Conservation (phyloP, 2,888 invertebrate species). For the Sycophila texana region DNA sequence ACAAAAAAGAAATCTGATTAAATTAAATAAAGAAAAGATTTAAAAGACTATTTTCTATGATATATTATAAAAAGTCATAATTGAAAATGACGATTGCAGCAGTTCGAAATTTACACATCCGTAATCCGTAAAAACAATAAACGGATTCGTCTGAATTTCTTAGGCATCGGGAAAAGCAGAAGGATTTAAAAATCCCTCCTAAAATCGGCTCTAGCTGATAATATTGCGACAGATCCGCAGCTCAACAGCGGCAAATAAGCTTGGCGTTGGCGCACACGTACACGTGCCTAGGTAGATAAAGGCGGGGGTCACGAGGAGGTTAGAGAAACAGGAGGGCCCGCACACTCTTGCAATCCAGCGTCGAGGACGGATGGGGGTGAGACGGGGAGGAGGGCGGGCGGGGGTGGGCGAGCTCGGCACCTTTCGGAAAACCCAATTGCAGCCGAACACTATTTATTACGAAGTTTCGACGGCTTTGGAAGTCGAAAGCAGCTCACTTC, state of each 20-base stretch:
- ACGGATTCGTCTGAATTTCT: too few species aligned
- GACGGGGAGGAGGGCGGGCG: slow-evolving; percentile 36
- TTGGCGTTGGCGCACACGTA: not conserved
- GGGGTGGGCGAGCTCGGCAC: slow-evolving; percentile 43
- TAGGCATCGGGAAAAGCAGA: too few species aligned
- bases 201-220: slow-evolving; percentile 8
- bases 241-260: slow-evolving; percentile 29
- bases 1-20: too few species aligned
- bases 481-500: slow-evolving; percentile 74
- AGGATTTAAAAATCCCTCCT: not conserved
- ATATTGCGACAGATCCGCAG: slow-evolving; percentile 32
- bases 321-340: slow-evolving; percentile 10
- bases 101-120: too few species aligned
- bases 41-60: too few species aligned
- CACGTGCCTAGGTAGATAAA: slow-evolving; percentile 23
- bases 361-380: slow-evolving; percentile 3
- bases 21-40: too few species aligned
- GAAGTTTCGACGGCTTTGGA: slow-evolving; percentile 74
- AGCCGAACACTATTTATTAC: slow-evolving; percentile 70
- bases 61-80: too few species aligned
- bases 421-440: slow-evolving; percentile 62
- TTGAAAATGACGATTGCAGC: too few species aligned
- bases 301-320: not conserved
- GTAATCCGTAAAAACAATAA: too few species aligned
- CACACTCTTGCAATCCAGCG: slow-evolving; percentile 19